phyloP scores from a whole-genome alignment of 2,113 vertebrate genomes.

The Myanophis thanlyinensis region DNA sequence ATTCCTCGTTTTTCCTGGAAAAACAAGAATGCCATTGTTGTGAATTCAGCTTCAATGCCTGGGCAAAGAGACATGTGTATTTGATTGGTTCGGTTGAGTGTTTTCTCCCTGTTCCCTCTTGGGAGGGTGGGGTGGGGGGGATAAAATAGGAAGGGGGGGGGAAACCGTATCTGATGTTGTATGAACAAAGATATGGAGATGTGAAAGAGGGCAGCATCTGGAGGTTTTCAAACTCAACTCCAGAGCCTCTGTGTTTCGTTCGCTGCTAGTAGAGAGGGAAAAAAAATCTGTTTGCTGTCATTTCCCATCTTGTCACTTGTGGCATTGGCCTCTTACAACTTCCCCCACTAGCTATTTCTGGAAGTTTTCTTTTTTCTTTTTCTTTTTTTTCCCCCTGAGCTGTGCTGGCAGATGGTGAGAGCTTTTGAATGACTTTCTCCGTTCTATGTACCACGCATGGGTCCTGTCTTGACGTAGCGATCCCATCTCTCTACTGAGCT shows the following conservation, averaged over 20 bases:
- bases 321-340: constrained; percentile 87
- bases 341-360: constrained; percentile 85
- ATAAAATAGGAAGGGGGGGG: constrained; percentile 23
- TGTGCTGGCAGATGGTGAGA: constrained; percentile 87
- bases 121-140: constrained; percentile 46
- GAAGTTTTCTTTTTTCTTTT: neutral
- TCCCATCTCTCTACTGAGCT: constrained; percentile 54
- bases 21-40: constrained; percentile 47
- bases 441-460: constrained; percentile 61
- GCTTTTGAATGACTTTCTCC: constrained; percentile 71
- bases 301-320: constrained; percentile 94
- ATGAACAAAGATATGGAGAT: constrained; percentile 82
- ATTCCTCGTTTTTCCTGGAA: neutral
- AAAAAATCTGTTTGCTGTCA: constrained; percentile 96
- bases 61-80: constrained; percentile 40
- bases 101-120: constrained; percentile 50
- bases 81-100: constrained; percentile 58
- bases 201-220: constrained; percentile 84
- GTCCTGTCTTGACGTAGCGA: constrained; percentile 63
- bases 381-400: constrained; percentile 61
- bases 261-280: constrained; percentile 74
- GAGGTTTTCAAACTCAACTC: constrained; percentile 82
- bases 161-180: constrained; percentile 70
- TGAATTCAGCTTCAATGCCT: constrained; percentile 56
- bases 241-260: constrained; percentile 75